Evolutionary conservation across 1,140 invertebrate genomes (phyloP), one percentile per base, ranked within the genome.

Genomic region (Drosophila elegans): DNA sequence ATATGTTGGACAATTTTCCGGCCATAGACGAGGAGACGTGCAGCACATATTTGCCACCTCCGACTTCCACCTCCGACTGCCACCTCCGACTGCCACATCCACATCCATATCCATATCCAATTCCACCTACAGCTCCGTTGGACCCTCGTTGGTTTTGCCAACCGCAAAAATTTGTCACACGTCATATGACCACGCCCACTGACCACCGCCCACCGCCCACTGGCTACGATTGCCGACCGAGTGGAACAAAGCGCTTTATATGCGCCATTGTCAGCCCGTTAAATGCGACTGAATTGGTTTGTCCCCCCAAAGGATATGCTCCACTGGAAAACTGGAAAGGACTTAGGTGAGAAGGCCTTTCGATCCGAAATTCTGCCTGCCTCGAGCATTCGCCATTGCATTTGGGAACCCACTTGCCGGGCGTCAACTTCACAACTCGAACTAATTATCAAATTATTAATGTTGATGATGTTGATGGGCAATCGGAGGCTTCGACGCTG

Each of bases 1-100:
- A 82, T 82, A 82, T 82, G 80, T 82, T 82, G 79, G 80, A 82
- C 80, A 82, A 82, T 82, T 82, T 82, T 82, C 79, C 79, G 73
- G 74, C 79, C 79, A 82, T 82, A 60, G 78, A 81, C 72, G 61
- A 76, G 60, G 66, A 71, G 64, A 81, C 78, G 72, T 49, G 48
- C n/a, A 74, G 51, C 63, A 62, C 57, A 80, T 71, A 80, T 71
- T 63, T 59, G 44, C 41, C 36, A 36, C 45, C 44, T 21, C 10
- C 25, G 27, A 36, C 45, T 39, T 21, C 10, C 25, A 34, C 38
- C 25, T 36, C 36, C 13, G 39, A 11, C 2, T 32, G 5, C 29
- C 29, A 6, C 29, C 25, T 36, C 36, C 13, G 39, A 11, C 2
- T 32, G 5, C 29, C 29, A 6, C 29, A n/a, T n/a, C n/a, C n/a